phyloP scores from a whole-genome alignment of 2,888 invertebrate genomes.

The Ceriagrion tenellum region DNA sequence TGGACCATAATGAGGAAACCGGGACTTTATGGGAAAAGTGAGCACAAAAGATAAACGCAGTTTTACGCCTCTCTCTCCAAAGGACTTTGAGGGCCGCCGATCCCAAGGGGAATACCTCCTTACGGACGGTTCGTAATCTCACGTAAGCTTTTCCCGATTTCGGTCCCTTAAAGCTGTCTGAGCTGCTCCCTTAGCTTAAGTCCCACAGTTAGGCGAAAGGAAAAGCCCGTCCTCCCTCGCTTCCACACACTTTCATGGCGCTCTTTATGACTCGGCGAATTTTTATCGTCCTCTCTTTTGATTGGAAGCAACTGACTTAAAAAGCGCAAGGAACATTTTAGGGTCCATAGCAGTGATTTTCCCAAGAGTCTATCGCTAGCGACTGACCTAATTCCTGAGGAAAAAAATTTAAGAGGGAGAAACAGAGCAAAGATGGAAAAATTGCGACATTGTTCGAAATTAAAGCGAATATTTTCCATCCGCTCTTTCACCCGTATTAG shows the following conservation, averaged over 20 bases:
- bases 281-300: not conserved
- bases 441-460: no score
- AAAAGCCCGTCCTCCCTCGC: not conserved
- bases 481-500: no score
- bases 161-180: not conserved
- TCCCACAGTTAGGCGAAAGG: not conserved
- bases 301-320: not conserved
- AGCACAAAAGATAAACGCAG: not conserved
- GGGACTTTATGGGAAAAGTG: not conserved
- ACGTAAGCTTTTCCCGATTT: conserved; percentile 16
- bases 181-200: not conserved
- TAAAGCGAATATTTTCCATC: no score
- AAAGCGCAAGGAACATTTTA: not conserved
- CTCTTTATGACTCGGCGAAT: not conserved
- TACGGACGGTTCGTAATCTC: not conserved
- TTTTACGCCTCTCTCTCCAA: not conserved
- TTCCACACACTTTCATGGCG: not conserved
- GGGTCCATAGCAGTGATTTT: not conserved
- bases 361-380: not conserved
- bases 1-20: not conserved
- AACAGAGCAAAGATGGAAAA: no score
- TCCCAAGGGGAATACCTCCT: not conserved
- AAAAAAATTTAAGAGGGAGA: no score
- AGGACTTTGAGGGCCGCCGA: not conserved
- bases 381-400: no score